Evolutionary conservation across 2,797 vertebrate species (phyloP), one percentile per base, ranked within the genome.

Genomic region (Takifugu rubripes): DNA sequence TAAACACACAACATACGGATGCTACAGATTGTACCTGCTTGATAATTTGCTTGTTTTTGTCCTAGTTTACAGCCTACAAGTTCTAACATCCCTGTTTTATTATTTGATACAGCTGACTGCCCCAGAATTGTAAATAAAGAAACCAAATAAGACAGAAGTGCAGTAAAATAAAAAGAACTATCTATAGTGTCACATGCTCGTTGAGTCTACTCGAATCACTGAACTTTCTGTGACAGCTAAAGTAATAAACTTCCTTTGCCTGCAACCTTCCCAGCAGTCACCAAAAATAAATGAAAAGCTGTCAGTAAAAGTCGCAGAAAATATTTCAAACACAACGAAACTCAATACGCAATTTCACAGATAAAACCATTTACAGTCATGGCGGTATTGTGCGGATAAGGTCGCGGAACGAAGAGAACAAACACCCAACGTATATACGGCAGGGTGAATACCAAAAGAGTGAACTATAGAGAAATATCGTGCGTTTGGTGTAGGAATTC

Each of bases 401-500:
- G 52, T 42, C 44, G 24, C 10, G 5, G 44, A 21, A 46, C 16
- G 44, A 46, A 21, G 16, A n/a, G 6, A 46, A 46, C 7, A 21
- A 21, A 46, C 36, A 25, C 1, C 16, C 9, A 26, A 36, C 1
- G 25, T 3, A 16, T 43, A 47, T 25, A 31, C 2, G 42, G 29
- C 36, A 48, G 5, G 31, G 17, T 24, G 42, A 73, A 72, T 59
- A 50, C 29, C 9, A 21, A 76, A 64, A 46, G 25, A 29, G 54
- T 21, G 33, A 72, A 59, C 56, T 49, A 54, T 10, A 47, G 29
- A 56, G 59, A 54, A 52, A 52, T 57, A 54, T 16, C 56, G 64
- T 61, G 61, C 58, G 62, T 3, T 33, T 52, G 21, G 50, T 21
- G 43, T 36, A 52, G 72, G 75, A 64, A 82, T 74, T 75, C 75